Evolutionary conservation across 2,888 invertebrate species (phyloP).

Genomic region (Taphrorychus bicolor): DNA sequence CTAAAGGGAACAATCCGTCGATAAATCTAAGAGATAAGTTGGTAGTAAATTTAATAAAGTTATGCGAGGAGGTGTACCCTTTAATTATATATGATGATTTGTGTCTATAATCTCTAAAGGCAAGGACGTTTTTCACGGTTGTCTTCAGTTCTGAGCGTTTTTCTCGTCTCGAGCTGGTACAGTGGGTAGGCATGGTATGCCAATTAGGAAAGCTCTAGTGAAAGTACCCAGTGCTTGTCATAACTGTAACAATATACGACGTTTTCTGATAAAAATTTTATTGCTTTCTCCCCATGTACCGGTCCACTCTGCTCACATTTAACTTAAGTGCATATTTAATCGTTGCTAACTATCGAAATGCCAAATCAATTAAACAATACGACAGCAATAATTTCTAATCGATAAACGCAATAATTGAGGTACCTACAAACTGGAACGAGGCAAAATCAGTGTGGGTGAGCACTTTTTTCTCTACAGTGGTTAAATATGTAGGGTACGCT

Average conservation of each 20-base stretch:
- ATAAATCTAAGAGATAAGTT: slow-evolving; percentile 30
- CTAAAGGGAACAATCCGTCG: slow-evolving; percentile 32
- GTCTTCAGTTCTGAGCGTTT: background rate
- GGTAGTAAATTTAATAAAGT: slow-evolving; percentile 37
- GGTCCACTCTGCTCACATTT: too few relatives aligned
- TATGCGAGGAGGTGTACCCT: slow-evolving; percentile 11
- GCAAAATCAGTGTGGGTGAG: background rate
- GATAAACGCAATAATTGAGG: background rate
- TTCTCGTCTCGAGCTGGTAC: background rate
- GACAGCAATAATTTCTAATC: background rate
- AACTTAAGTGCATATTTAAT: background rate
- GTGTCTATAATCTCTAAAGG: background rate
- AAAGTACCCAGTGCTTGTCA: background rate
- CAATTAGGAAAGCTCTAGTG: background rate
- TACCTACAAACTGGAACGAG: background rate
- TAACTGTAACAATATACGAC: background rate
- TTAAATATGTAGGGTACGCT: background rate
- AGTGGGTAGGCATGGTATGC: background rate
- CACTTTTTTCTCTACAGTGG: background rate
- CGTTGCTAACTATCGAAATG: background rate
- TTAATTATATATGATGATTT: background rate
- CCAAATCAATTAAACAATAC: background rate
- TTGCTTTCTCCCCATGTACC: background rate
- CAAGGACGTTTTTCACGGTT: background rate
- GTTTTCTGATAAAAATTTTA: background rate